These are phyloP conservation scores for pig (Sus scrofa) DNA, from an alignment of 2,113 vertebrate genomes.

Conservation along the genomic window T2T-Sscrofa CM000824.6:231782501-231783000, in stretches of 20 bases:
- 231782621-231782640: neutral
- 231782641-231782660: neutral
- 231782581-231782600: neutral
- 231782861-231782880: neutral
- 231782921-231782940: neutral
- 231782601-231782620: neutral
- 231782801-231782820: neutral
- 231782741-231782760: neutral
- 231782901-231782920: neutral
- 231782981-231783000: neutral
- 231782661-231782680: neutral
- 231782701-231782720: neutral
- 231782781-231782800: neutral
- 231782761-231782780: neutral
- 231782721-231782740: neutral
- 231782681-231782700: neutral
- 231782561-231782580: neutral
- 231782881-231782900: neutral
- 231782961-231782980: neutral
- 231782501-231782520: neutral
- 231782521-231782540: neutral
- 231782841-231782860: neutral
- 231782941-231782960: neutral
- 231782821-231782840: fast-evolving
- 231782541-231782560: neutral